Percentiles rank a stretch among this genome's conserved stretches.
phyloP scores from a whole-genome alignment of 2,797 vertebrate species.

The Arremon aurantiirostris region DNA sequence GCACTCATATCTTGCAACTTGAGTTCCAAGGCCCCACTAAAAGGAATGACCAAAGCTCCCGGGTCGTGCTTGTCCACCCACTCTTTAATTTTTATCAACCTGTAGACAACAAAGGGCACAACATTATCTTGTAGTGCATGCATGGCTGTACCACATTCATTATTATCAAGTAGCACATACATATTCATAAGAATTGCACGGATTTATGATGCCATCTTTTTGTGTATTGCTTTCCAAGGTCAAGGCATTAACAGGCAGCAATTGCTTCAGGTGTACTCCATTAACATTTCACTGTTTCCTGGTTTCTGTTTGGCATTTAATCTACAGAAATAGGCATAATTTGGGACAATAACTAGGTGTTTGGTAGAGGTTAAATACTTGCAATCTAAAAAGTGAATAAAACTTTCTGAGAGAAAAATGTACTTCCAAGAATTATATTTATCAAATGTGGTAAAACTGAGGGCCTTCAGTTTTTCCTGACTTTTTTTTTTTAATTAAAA shows the following conservation, averaged over 20 bases:
- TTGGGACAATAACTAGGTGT: constrained; percentile 56
- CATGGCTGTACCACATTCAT: constrained; percentile 85
- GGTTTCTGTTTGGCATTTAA: constrained; percentile 72
- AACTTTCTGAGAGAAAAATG: constrained; percentile 1
- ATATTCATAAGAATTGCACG: constrained; percentile 85
- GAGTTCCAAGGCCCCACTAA: constrained; percentile 91
- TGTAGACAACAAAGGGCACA: constrained; percentile 82
- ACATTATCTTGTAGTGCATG: constrained; percentile 85
- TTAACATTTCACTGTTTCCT: constrained; percentile 76
- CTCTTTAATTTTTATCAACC: constrained; percentile 98
- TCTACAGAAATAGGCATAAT: constrained; percentile 62
- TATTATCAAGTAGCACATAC: constrained; percentile 84
- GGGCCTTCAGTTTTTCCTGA: background rate
- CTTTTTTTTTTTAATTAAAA: background rate
- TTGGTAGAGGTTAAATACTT: constrained; percentile 25
- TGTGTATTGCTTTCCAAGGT: constrained; percentile 83
- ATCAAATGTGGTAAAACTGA: background rate
- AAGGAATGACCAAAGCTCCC: constrained; percentile 91
- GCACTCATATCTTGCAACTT: constrained; percentile 90
- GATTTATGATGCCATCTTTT: constrained; percentile 85
- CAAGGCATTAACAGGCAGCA: constrained; percentile 80
- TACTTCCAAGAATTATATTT: background rate
- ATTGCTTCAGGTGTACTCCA: constrained; percentile 81
- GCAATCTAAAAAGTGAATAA: background rate
- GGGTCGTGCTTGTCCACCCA: constrained; percentile 97